Base-by-base conservation (phyloP, 2,888 invertebrate genomes). In the Globia sparganii region DNA sequence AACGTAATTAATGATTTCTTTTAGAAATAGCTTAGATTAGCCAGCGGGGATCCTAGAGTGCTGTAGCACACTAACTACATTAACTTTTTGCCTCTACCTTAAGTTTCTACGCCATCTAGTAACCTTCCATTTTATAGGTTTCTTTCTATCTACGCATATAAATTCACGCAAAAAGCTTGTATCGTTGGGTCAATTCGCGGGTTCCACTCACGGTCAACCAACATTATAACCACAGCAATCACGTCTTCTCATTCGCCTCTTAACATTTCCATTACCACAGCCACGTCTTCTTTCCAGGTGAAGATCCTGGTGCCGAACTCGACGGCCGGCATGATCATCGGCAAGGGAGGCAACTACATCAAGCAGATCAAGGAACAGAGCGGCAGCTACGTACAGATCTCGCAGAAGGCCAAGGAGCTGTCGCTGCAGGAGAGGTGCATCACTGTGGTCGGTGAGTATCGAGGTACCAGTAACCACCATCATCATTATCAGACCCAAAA, bases 261-360 rank as follows among this genome's bases (percentile, higher is more conserved):
- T 81, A 81, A 85, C 85, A 82, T 75, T 85, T 75, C 86, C 83
- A 84, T 86, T 86, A 84, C 78, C 86, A 70, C 74, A 43, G 64
- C 31, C 86, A 66, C 78, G 72, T 81, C 78, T 78, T 71, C 84
- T 72, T 93, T 93, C 59, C 94, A 96, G 96, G 99, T 99, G 87
- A 99, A 99, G 97, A 99, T 99, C 91, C 97, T 99, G 90, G 99
- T 99, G 95, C 99, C 99, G 86, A 99, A 99, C 95, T 99, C 99
- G 72, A 99, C 99, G 65, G 99, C 99, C 79, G 99, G 99, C 91
- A 99, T 99, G 99, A 99, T 99, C 89, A 99, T 99, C 93, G 99
- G 99, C 91, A 99, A 99, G 95, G 99, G 98, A 77, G 99, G 99
- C 90, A 98, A 99, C 96, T 99, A 98, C 94, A 99, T 99, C 92